These are phyloP conservation scores for Brevimyrus niger DNA, from an alignment of 2,113 vertebrate species.

Conservation along the genomic window DNA sequence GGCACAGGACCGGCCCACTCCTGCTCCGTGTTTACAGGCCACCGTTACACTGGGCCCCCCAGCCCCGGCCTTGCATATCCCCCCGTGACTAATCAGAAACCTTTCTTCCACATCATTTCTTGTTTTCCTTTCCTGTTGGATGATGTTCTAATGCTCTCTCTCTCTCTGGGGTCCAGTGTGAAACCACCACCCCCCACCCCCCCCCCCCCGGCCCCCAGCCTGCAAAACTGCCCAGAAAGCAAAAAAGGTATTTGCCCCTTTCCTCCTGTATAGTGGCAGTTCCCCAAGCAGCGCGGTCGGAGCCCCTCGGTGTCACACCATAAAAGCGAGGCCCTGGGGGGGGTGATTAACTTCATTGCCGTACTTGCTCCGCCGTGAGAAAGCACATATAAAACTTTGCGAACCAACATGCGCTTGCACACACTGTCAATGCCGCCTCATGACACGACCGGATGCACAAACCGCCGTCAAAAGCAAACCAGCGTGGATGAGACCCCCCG, in stretches of 20 bases:
- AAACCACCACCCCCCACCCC: not conserved
- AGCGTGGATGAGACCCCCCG: not conserved
- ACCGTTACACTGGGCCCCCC: not conserved
- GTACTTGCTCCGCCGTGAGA: slow-evolving; percentile 37
- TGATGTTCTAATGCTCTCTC: not conserved
- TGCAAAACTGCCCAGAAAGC: not conserved
- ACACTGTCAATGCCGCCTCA: slow-evolving; percentile 19
- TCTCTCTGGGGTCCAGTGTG: not conserved
- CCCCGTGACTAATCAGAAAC: not conserved
- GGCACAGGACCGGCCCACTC: not conserved
- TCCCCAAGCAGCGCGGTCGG: slow-evolving; percentile 30
- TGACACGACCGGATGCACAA: slow-evolving; percentile 17
- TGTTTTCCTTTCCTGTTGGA: not conserved
- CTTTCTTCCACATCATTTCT: not conserved
- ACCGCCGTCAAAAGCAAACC: slow-evolving; percentile 11
- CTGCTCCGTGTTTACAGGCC: not conserved
- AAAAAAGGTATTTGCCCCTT: slow-evolving; percentile 5
- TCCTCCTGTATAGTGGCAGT: slow-evolving; percentile 5
- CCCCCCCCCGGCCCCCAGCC: not conserved
- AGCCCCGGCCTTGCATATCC: not conserved
- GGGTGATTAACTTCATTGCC: slow-evolving; percentile 37
- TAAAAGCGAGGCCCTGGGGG: slow-evolving; percentile 30
- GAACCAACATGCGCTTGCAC: slow-evolving; percentile 14
- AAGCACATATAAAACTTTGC: slow-evolving; percentile 36
- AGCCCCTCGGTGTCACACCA: slow-evolving; percentile 16